Evolutionary conservation across 2,797 vertebrate species (phyloP).

Genomic region (Pyrrhura leucotis): DNA sequence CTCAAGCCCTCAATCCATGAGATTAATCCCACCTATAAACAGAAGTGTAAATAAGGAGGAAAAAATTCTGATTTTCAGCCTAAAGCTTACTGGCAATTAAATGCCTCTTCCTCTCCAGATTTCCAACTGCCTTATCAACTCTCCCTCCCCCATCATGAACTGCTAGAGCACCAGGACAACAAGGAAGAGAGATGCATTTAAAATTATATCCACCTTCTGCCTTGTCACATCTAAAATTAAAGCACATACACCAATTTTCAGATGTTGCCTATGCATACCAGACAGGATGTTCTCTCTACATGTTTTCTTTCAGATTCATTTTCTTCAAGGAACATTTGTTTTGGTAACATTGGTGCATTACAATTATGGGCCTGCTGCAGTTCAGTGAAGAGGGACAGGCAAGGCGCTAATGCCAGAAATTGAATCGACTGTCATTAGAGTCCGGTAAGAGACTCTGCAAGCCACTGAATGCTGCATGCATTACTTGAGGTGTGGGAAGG

Average conservation of each 20-base stretch:
- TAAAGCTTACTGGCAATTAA: neutral
- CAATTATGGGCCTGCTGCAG: neutral
- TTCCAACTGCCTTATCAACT: neutral
- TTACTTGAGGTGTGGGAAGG: neutral
- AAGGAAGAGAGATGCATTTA: neutral
- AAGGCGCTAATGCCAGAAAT: neutral
- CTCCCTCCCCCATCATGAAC: neutral
- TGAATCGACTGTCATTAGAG: neutral
- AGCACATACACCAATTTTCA: neutral
- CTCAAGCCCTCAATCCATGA: neutral
- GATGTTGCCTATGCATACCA: neutral
- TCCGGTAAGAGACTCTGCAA: neutral
- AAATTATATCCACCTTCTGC: neutral
- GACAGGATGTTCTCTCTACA: neutral
- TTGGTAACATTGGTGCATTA: rapidly evolving
- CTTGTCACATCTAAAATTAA: neutral
- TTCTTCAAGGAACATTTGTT: neutral
- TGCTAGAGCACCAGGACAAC: neutral
- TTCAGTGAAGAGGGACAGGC: neutral
- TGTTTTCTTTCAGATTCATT: neutral
- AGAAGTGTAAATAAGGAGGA: neutral
- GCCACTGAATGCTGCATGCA: rapidly evolving
- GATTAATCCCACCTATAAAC: neutral
- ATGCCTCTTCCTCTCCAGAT: neutral
- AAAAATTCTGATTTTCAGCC: neutral